A percentile compares a stretch with the other conserved stretches of the same genome.
Evolutionary conservation across 2,113 vertebrate genomes (phyloP).

Genomic region (Paratilapia polleni): DNA sequence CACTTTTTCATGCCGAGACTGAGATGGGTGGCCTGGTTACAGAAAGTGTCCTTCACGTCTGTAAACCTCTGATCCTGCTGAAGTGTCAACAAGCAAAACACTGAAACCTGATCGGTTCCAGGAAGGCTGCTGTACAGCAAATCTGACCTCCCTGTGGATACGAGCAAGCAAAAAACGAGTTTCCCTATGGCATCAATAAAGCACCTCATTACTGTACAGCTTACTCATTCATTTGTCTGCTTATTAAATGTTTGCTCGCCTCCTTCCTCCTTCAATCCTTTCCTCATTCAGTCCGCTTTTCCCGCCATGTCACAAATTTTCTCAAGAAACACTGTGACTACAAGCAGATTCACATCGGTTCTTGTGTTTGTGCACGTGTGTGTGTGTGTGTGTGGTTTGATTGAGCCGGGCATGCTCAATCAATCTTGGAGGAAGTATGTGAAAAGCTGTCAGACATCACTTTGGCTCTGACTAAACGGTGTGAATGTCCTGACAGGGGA

Average conservation of each 20-base stretch:
- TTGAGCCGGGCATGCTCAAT: slow-evolving; percentile 71
- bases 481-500: slow-evolving; percentile 79
- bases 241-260: slow-evolving; percentile 72
- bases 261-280: slow-evolving; percentile 37
- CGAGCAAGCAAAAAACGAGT: slow-evolving; percentile 74
- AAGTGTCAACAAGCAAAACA: slow-evolving; percentile 69
- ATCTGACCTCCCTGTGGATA: slow-evolving; percentile 73
- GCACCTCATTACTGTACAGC: slow-evolving; percentile 76
- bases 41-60: slow-evolving; percentile 61
- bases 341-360: slow-evolving; percentile 56
- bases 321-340: slow-evolving; percentile 48
- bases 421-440: slow-evolving; percentile 66
- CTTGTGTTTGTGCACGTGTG: not conserved
- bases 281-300: slow-evolving; percentile 26
- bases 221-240: slow-evolving; percentile 74
- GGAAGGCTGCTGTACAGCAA: slow-evolving; percentile 70
- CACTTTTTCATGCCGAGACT: slow-evolving; percentile 52
- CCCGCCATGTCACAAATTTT: slow-evolving; percentile 51
- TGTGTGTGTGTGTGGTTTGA: slow-evolving; percentile 32
- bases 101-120: slow-evolving; percentile 65
- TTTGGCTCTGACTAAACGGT: slow-evolving; percentile 78
- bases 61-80: slow-evolving; percentile 69
- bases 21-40: slow-evolving; percentile 63
- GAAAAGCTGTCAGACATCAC: slow-evolving; percentile 78
- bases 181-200: slow-evolving; percentile 76